Evolutionary conservation across 2,888 invertebrate genomes (phyloP).

Genomic region (Ectemnius lituratus): DNA sequence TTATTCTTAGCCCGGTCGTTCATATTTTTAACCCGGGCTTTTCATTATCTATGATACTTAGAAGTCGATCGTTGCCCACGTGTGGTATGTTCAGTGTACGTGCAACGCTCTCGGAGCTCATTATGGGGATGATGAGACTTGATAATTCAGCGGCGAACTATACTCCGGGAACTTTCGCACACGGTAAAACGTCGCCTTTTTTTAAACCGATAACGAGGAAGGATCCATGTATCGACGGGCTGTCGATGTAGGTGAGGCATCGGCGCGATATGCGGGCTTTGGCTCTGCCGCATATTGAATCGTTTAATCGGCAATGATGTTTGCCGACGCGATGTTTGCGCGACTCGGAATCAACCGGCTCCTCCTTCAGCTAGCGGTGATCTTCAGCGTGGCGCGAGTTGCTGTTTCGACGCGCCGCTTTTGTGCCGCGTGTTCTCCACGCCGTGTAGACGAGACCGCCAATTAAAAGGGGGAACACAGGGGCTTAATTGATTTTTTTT

Average conservation of each 20-base stretch:
- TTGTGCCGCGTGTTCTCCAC: slow-evolving; percentile 46
- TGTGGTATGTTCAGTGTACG: too few species aligned
- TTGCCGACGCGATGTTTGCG: slow-evolving; percentile 47
- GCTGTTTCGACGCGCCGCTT: slow-evolving; percentile 62
- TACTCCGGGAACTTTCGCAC: too few species aligned
- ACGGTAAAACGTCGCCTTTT: too few species aligned
- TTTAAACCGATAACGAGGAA: too few species aligned
- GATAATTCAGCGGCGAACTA: too few species aligned
- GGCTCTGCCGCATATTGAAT: slow-evolving; percentile 51
- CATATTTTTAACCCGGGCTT: too few species aligned
- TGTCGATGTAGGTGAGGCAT: slow-evolving; percentile 23
- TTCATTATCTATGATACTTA: too few species aligned
- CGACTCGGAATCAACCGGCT: too few species aligned
- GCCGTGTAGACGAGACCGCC: slow-evolving; percentile 52
- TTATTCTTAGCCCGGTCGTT: too few species aligned
- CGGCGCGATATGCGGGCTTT: slow-evolving; percentile 36
- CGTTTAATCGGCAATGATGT: slow-evolving; percentile 58
- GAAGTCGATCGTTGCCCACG: too few species aligned
- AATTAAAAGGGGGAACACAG: slow-evolving; percentile 61
- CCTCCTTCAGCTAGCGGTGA: slow-evolving; percentile 51
- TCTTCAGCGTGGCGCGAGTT: slow-evolving; percentile 57
- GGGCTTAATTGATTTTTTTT: slow-evolving; percentile 42
- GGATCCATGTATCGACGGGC: slow-evolving; percentile 7
- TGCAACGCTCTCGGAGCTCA: too few species aligned
- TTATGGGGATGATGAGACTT: too few species aligned